These are phyloP conservation scores for Tyto alba DNA, from an alignment of 2,113 vertebrate genomes.

Conservation along the genomic window DNA sequence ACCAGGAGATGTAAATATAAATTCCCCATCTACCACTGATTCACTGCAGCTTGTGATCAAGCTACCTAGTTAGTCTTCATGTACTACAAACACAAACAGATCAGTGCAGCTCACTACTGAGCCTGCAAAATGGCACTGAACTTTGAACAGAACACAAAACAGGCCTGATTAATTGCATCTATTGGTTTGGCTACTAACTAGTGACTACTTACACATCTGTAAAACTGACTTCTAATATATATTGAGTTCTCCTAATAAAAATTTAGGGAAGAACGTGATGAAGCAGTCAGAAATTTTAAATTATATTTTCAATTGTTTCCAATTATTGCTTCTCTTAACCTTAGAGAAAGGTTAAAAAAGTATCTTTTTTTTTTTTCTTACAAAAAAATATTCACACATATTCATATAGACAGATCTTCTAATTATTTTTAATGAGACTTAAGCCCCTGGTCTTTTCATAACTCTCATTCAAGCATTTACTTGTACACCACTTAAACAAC, in stretches of 20 bases:
- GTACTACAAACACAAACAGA: neutral
- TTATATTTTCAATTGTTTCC: neutral
- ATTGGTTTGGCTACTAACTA: neutral
- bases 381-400: neutral
- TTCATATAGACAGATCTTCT: neutral
- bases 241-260: neutral
- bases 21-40: neutral
- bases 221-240: neutral
- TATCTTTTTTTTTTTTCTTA: neutral
- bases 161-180: neutral
- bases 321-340: neutral
- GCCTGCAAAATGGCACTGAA: neutral
- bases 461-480: neutral
- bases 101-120: neutral
- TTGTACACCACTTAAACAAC: neutral
- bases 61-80: neutral
- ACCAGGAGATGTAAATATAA: neutral
- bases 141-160: neutral
- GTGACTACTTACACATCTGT: neutral
- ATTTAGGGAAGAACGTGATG: neutral
- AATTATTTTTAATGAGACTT: neutral
- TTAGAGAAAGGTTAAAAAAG: neutral
- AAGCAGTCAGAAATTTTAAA: neutral
- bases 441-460: neutral
- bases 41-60: neutral